These are phyloP conservation scores for Azemiops feae DNA, from an alignment of 2,113 vertebrate species.

Conservation along the genomic window DNA sequence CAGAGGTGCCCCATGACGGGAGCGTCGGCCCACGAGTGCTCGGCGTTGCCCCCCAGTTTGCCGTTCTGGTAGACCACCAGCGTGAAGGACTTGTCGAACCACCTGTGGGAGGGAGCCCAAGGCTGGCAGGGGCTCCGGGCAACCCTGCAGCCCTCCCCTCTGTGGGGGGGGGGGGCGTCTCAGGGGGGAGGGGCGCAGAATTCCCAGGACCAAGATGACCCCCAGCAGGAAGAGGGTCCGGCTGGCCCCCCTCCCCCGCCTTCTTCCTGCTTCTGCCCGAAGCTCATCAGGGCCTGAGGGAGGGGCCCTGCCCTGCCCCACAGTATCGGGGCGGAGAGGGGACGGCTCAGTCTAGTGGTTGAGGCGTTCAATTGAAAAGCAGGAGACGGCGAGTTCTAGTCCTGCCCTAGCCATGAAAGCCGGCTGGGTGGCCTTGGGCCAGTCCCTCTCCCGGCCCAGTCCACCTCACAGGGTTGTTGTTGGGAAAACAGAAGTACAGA, in stretches of 20 bases:
- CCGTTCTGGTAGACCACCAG: slow-evolving; percentile 85
- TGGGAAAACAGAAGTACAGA: no score
- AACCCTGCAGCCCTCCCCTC: background rate
- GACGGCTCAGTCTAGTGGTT: background rate
- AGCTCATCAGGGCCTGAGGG: background rate
- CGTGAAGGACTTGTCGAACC: slow-evolving; percentile 93
- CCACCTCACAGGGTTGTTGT: background rate
- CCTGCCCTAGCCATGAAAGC: no score
- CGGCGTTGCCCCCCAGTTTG: slow-evolving; percentile 82
- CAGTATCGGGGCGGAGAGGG: background rate
- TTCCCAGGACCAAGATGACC: background rate
- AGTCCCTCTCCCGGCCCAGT: no score
- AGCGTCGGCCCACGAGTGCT: slow-evolving; percentile 89
- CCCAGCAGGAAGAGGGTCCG: background rate
- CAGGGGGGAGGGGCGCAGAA: background rate
- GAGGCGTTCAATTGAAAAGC: background rate
- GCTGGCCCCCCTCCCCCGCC: background rate
- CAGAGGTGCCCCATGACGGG: slow-evolving; percentile 88
- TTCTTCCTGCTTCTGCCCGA: background rate
- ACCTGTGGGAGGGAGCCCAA: slow-evolving; percentile 64
- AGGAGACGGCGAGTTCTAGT: background rate
- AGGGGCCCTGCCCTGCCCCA: background rate
- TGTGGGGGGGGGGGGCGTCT: fast-evolving
- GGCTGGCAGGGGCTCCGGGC: background rate
- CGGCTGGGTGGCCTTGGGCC: no score